Base-by-base conservation (phyloP, 2,888 invertebrate genomes). In the Drosophila tripunctata region DNA sequence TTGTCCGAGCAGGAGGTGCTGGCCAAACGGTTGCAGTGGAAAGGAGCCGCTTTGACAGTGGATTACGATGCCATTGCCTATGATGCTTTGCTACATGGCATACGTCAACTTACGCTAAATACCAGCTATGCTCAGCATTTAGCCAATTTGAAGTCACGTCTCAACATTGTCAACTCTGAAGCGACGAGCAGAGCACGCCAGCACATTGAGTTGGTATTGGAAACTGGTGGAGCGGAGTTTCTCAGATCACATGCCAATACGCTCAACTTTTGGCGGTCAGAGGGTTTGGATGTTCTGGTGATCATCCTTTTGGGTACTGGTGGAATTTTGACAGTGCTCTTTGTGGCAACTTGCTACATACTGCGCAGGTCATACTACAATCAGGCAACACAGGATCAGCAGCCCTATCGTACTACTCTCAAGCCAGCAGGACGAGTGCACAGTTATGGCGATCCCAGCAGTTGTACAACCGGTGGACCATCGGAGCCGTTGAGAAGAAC, bases 1-100 rank as follows among this genome's bases (percentile, higher is more conserved):
- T 90, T 92, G 33, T 91, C 92, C 17, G 93, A 93, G 67, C 93
- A 93, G 73, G 87, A 90, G 44, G 89, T 91, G 3, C 92, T 93
- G 75, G 91, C 92, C 67, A 90, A 90, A 36, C 91, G 92, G 36
- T 88, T 92, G 17, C 90, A 91, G 31, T 75, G 78, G 1, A 86
- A 90, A 12, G 93, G 92, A 3, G 91, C 90, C 47, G 92, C 91
- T 0, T 62, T 91, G 14, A 83, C 86, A 8, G 57, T 93, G 7
- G 64, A 72, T 24, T 91, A 91, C 48, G 88, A 91, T 4, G 84
- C 89, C 6, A 68, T 93, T 12, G 90, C 89, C 14, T 92, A 91
- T 62, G 91, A 91, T 56, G 86, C 81, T 14, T 65, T 93, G 19
- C 72, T 89, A 0, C 70, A 88, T 27, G 90, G 91, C 12, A 89